Conservation (phyloP, 92 coral and sea anemone genomes). For the Bergia puertoricense region DNA sequence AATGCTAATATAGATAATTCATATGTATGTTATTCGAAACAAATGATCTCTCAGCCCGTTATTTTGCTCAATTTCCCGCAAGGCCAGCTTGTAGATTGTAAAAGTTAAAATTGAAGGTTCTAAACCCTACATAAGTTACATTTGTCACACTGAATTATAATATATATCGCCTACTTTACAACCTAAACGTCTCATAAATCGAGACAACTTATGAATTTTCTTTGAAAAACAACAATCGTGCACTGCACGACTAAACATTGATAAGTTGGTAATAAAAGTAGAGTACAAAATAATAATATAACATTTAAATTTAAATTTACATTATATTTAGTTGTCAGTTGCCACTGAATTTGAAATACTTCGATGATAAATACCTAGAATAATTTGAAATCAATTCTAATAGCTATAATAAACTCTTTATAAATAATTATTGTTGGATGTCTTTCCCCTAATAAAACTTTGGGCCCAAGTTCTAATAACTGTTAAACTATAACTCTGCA, state of each 20-base stretch:
- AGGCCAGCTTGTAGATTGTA: no score
- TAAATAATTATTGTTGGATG: no score
- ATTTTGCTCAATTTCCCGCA: no score
- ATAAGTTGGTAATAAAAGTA: background rate
- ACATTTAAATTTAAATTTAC: background rate
- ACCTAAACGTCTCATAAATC: conserved; percentile 17
- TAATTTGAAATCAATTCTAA: background rate
- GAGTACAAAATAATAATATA: background rate
- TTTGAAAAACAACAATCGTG: conserved; percentile 33
- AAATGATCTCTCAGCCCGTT: no score
- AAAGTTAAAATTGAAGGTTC: background rate
- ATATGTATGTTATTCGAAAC: no score
- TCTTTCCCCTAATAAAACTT: background rate
- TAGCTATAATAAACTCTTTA: background rate
- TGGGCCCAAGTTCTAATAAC: no score
- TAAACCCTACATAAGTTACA: background rate
- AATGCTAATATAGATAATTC: no score
- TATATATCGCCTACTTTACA: background rate
- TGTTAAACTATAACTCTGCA: no score
- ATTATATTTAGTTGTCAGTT: background rate
- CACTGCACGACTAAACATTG: conserved; percentile 10
- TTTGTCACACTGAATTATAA: background rate
- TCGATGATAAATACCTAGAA: background rate
- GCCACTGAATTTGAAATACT: background rate
- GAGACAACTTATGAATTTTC: conserved; percentile 44